Conservation (phyloP, 2,797 vertebrate species). For the Adelosebastes latens region DNA sequence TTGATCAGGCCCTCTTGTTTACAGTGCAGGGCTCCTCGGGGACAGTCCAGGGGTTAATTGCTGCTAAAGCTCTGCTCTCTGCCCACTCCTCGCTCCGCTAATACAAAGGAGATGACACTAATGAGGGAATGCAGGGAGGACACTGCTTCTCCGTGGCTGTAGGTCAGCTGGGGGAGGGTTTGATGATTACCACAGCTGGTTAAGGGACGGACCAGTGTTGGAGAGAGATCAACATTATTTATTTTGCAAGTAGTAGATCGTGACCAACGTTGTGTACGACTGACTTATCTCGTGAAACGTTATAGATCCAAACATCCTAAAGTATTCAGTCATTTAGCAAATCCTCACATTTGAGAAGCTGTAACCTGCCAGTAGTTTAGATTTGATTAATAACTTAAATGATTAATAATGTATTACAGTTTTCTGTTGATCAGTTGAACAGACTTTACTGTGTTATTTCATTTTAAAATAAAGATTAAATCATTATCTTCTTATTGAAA, state of each 20-base stretch:
- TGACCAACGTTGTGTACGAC: neutral
- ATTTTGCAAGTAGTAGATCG: neutral
- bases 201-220: neutral
- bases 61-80: conserved; percentile 90
- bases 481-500: neutral
- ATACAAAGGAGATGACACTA: conserved; percentile 91
- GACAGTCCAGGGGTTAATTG: conserved; percentile 91
- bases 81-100: conserved; percentile 86
- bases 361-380: neutral
- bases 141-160: conserved; percentile 64
- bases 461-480: neutral
- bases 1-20: conserved; percentile 90
- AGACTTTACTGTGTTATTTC: neutral
- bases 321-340: neutral
- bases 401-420: neutral
- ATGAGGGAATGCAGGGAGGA: conserved; percentile 87
- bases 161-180: conserved; percentile 3
- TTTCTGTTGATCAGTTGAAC: neutral
- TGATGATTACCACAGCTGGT: neutral
- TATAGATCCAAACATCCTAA: neutral
- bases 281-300: neutral
- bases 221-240: neutral
- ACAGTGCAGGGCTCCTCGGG: conserved; percentile 87
- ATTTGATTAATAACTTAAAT: neutral
- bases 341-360: neutral